Base-by-base conservation (phyloP, 2,797 vertebrate genomes). In the Trachurus trachurus region DNA sequence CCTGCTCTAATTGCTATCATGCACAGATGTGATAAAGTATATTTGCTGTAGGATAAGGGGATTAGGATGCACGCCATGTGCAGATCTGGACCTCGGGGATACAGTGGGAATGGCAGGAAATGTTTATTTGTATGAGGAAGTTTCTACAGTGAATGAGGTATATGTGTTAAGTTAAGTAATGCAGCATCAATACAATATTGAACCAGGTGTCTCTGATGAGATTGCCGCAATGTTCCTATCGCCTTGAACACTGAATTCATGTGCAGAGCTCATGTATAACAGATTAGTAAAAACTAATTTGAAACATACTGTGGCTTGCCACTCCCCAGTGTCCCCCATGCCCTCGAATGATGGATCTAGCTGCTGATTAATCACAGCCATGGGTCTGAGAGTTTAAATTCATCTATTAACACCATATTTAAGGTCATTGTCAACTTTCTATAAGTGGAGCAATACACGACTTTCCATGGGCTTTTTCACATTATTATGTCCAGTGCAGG, bases 1-100 rank as follows among this genome's bases (percentile, higher is more conserved):
- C 87, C 78, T 66, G 60, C 76, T 89, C 59, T 91, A 92, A 92
- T 90, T 91, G 84, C 85, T 79, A 86, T 87, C 87, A 83, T 89
- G 87, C 73, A 76, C 40, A 68, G 83, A 91, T 90, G 86, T 85
- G 92, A 92, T 94, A 88, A 90, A 84, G 74, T 78, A 81, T 82
- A 74, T 89, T 85, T 73, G 76, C 90, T 89, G 83, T 83, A 78
- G 88, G 87, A 89, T 86, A 85, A 67, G 65, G 40, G 79, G 81
- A 92, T 93, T 92, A 92, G 60, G 75, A 86, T 84, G 87, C 85
- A 71, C 71, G 71, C 40, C 83, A 71, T 82, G 86, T 76, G 80
- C 56, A 37, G 57, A 89, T 84, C 75, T 77, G 47, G 81, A 75
- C 79, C 77, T 83, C 15, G 2, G 75, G 74, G 76, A 69, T 57